Evolutionary conservation across 2,797 vertebrate genomes (phyloP).

Genomic region (Poeciliopsis turneri): DNA sequence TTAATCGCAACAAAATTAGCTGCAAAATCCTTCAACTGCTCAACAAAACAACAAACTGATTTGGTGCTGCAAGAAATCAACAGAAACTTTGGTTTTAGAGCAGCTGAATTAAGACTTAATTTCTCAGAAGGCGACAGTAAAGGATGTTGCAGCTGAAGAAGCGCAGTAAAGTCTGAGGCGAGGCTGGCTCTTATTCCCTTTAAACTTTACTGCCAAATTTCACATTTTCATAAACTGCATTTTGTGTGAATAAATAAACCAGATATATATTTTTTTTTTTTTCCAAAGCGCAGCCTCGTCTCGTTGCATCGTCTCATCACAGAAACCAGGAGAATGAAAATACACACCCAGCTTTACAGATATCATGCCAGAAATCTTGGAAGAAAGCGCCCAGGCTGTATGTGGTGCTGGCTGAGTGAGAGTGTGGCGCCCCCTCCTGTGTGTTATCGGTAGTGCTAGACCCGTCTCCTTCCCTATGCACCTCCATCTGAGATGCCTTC

Average conservation of each 20-base stretch:
- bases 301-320: constrained; percentile 43
- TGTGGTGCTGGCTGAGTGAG: constrained; percentile 85
- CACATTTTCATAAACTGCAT: neutral
- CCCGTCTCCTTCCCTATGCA: constrained; percentile 98
- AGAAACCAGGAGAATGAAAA: constrained; percentile 76
- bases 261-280: neutral
- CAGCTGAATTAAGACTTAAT: neutral
- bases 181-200: constrained; percentile 27
- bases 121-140: constrained; percentile 32
- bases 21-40: constrained; percentile 65
- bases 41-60: neutral
- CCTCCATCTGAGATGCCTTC: constrained; percentile 98
- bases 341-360: constrained; percentile 99
- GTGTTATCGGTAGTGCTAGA: constrained; percentile 99
- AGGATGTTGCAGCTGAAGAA: constrained; percentile 77
- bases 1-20: constrained; percentile 46
- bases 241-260: neutral
- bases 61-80: neutral
- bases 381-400: constrained; percentile 92
- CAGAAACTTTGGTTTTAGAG: neutral
- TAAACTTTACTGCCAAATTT: neutral
- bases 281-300: constrained; percentile 32
- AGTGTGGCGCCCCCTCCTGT: constrained; percentile 91
- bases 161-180: constrained; percentile 25
- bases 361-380: constrained; percentile 97